These are phyloP conservation scores for Ophiodon elongatus DNA, from an alignment of 2,113 vertebrate species.

Conservation along the genomic window DNA sequence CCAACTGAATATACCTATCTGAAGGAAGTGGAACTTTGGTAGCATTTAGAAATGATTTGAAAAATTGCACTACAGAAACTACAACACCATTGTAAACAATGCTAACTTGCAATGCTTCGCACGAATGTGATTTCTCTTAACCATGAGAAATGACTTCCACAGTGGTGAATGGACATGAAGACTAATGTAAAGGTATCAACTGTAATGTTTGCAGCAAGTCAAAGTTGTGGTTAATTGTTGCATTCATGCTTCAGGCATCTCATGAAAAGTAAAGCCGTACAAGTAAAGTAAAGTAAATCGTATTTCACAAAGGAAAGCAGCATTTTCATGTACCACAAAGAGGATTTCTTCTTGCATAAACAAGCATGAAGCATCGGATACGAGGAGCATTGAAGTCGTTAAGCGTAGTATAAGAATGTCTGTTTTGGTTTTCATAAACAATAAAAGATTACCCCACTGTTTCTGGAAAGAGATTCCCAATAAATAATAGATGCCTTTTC, in stretches of 20 bases:
- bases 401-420: background rate
- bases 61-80: background rate
- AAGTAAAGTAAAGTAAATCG: no score
- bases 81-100: background rate
- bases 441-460: background rate
- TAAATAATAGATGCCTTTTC: conserved; percentile 10
- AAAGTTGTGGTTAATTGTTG: background rate
- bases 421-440: background rate
- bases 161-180: background rate
- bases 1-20: background rate
- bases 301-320: background rate
- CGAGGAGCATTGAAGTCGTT: background rate
- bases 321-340: background rate
- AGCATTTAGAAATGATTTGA: background rate
- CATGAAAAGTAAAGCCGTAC: background rate
- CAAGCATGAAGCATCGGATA: background rate
- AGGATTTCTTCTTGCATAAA: background rate
- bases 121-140: background rate
- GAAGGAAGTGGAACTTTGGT: background rate
- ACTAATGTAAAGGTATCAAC: no score
- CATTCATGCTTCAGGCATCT: background rate
- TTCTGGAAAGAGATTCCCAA: background rate
- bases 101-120: background rate
- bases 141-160: background rate
- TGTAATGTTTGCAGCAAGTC: background rate